A percentile compares a stretch with the other conserved stretches of the same genome.
These are phyloP conservation scores for Pammene fasciana DNA, from an alignment of 2,888 invertebrate species.

Conservation along the genomic window DNA sequence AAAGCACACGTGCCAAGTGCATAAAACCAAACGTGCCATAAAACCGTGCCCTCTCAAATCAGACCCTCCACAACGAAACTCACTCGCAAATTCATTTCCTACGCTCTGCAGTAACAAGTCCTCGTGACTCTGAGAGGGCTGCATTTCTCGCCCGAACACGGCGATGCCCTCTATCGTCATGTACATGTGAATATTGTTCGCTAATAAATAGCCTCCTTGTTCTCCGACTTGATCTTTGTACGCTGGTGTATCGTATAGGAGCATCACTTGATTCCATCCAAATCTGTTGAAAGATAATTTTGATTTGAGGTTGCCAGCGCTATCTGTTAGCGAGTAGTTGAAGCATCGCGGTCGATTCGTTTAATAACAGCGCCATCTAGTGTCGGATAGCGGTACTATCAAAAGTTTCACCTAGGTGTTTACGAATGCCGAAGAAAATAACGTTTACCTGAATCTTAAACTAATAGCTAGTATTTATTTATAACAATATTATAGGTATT, in stretches of 20 bases:
- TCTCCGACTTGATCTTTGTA: constrained; percentile 86
- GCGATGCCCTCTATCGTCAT: constrained; percentile 66
- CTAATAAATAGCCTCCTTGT: constrained; percentile 90
- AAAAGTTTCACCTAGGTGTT: constrained; percentile 45
- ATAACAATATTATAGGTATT: neutral
- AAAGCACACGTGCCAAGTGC: constrained; percentile 25
- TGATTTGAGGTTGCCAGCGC: constrained; percentile 48
- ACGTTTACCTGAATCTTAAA: neutral
- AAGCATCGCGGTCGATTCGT: constrained; percentile 14
- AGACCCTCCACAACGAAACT: constrained; percentile 61
- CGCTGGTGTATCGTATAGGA: constrained; percentile 90
- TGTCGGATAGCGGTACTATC: constrained; percentile 32
- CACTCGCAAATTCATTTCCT: constrained; percentile 81
- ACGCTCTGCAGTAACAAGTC: constrained; percentile 79
- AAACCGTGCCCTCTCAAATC: constrained; percentile 25
- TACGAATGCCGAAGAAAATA: neutral
- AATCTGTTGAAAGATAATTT: constrained; percentile 79
- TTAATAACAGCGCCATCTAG: constrained; percentile 26
- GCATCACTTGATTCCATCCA: constrained; percentile 87
- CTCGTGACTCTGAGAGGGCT: constrained; percentile 66
- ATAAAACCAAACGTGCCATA: constrained; percentile 35
- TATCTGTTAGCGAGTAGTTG: constrained; percentile 57
- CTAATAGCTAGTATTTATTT: neutral
- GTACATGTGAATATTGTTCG: constrained; percentile 87
- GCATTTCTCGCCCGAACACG: constrained; percentile 68